Evolutionary conservation across 2,113 vertebrate genomes (phyloP).

Genomic region (Platysternon megacephalum): DNA sequence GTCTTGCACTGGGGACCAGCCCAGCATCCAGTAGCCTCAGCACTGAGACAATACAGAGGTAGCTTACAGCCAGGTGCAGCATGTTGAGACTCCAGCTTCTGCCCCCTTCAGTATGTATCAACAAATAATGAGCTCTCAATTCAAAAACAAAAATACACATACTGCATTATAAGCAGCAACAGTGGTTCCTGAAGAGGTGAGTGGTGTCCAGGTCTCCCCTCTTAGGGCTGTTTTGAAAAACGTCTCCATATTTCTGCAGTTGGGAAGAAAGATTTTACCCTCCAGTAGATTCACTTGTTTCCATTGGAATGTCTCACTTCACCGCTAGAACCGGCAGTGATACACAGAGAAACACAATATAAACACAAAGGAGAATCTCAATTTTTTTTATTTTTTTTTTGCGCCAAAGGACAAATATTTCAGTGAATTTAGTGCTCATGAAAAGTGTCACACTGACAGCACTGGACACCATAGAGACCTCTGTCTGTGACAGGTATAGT

Average conservation of each 20-base stretch:
- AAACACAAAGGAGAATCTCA: slow-evolving; percentile 7
- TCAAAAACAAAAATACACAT: background rate
- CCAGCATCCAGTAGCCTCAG: background rate
- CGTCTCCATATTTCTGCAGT: background rate
- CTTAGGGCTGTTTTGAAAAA: background rate
- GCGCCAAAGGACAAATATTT: background rate
- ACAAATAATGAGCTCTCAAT: background rate
- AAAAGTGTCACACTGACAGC: background rate
- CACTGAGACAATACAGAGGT: background rate
- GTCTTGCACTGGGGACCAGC: background rate
- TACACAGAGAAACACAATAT: background rate
- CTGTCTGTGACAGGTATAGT: background rate
- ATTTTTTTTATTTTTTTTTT: slow-evolving; percentile 3
- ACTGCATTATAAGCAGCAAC: too few relatives aligned
- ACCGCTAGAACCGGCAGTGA: slow-evolving; percentile 16
- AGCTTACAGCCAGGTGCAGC: accelerated
- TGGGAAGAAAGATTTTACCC: background rate
- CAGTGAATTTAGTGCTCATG: background rate
- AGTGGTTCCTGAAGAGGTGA: too few relatives aligned
- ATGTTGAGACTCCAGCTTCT: background rate
- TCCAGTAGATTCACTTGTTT: background rate
- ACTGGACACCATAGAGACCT: background rate
- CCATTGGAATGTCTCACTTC: slow-evolving; percentile 9
- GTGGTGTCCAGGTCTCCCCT: too few relatives aligned
- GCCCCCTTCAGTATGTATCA: background rate